Percentiles rank a stretch among this genome's conserved stretches.
phyloP scores from a whole-genome alignment of 2,797 vertebrate genomes.

The Apogon hyalosoma region DNA sequence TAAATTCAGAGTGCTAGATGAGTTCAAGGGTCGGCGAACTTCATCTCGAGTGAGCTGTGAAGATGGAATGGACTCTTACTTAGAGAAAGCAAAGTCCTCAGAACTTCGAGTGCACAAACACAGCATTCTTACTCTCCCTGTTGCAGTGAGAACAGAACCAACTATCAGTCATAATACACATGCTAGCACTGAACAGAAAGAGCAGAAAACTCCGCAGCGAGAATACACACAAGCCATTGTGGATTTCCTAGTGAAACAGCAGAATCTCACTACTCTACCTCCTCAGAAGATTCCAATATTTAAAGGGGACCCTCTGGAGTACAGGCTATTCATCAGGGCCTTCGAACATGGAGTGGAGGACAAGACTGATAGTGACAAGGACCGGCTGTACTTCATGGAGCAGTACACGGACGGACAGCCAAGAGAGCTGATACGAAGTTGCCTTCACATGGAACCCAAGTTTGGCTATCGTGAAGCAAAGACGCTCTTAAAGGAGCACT shows the following conservation, averaged over 20 bases:
- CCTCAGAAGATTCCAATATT: background rate
- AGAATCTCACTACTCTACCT: background rate
- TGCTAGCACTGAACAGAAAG: background rate
- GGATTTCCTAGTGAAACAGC: background rate
- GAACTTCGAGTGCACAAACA: background rate
- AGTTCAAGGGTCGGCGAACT: background rate
- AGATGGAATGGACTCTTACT: background rate
- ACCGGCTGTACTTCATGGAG: conserved; percentile 8
- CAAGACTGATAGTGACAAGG: conserved; percentile 3
- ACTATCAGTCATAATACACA: no score
- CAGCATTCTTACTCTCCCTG: no score
- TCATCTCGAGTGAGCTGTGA: background rate
- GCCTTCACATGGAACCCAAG: no score
- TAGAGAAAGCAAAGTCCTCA: background rate
- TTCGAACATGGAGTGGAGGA: background rate
- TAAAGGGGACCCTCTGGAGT: background rate
- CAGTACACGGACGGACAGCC: conserved; percentile 4
- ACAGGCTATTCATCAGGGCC: background rate
- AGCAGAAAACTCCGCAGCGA: background rate
- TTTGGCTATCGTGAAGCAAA: no score
- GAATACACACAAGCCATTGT: background rate
- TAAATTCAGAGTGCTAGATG: background rate
- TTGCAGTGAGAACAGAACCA: no score
- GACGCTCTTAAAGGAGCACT: no score
- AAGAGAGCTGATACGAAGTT: background rate